These are phyloP conservation scores for Lepidurus couesii DNA, from an alignment of 1,140 invertebrate genomes.

Conservation along the genomic window DNA sequence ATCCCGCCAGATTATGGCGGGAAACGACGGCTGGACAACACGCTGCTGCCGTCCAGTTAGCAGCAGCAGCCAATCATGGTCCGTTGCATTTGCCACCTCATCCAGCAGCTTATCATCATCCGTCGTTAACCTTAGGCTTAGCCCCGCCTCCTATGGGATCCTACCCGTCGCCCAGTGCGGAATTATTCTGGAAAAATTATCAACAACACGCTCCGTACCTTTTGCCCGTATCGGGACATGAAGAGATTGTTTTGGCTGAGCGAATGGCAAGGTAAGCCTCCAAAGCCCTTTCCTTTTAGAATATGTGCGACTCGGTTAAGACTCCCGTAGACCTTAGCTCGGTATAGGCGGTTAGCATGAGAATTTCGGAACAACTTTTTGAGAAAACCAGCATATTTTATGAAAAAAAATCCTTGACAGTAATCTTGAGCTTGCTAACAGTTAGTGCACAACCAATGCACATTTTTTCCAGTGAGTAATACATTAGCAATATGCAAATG, in stretches of 20 bases:
- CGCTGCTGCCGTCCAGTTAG: not conserved
- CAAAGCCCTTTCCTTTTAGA: too few species aligned
- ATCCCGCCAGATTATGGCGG: not conserved
- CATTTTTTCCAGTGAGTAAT: too few species aligned
- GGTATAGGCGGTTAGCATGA: too few species aligned
- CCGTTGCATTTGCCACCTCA: not conserved
- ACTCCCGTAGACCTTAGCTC: too few species aligned
- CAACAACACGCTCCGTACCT: not conserved
- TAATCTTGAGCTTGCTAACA: too few species aligned
- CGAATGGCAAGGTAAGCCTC: not conserved
- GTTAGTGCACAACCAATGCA: too few species aligned
- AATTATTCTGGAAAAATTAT: conserved; percentile 1
- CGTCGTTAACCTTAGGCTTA: not conserved
- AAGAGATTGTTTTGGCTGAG: not conserved
- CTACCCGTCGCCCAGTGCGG: not conserved
- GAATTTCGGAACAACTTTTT: too few species aligned
- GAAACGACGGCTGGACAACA: not conserved
- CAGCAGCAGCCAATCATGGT: not conserved
- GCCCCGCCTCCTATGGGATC: not conserved
- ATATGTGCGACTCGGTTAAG: too few species aligned
- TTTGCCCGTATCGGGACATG: not conserved
- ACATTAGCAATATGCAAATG: too few species aligned
- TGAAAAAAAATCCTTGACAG: too few species aligned
- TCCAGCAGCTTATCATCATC: not conserved
- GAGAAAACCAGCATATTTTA: too few species aligned